These are phyloP conservation scores for Matsumyia berberina DNA, from an alignment of 2,888 invertebrate species.

Conservation along the genomic window DNA sequence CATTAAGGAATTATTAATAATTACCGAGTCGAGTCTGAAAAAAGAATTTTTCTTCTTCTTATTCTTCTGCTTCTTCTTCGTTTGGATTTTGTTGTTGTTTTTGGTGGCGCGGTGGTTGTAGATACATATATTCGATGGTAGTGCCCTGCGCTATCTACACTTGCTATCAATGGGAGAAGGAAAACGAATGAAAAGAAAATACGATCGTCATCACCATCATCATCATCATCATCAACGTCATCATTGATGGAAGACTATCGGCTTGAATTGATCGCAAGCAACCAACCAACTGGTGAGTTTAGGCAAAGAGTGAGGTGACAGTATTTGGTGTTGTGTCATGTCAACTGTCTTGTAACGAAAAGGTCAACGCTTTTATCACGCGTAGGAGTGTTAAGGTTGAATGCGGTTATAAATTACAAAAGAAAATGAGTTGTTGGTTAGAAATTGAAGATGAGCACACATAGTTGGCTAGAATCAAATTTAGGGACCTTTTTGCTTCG, in stretches of 20 bases:
- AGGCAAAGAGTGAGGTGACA: slow-evolving; percentile 1
- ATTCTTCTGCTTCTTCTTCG: slow-evolving; percentile 41
- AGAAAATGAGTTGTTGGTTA: too few relatives aligned
- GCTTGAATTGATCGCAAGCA: slow-evolving; percentile 44
- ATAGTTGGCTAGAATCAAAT: too few relatives aligned
- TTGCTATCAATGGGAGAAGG: slow-evolving; percentile 39
- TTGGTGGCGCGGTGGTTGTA: slow-evolving; percentile 17
- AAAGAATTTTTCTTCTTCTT: slow-evolving; percentile 63
- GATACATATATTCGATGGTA: too few relatives aligned
- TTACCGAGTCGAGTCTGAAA: slow-evolving; percentile 67
- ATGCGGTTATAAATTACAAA: not conserved
- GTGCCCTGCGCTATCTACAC: slow-evolving; percentile 42
- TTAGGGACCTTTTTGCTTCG: too few relatives aligned
- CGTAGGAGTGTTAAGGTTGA: slow-evolving; percentile 19
- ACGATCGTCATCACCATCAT: slow-evolving; percentile 22
- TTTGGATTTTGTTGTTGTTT: slow-evolving; percentile 20
- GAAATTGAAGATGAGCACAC: too few relatives aligned
- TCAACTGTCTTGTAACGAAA: slow-evolving; percentile 24
- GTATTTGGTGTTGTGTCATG: slow-evolving; percentile 28
- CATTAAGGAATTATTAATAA: slow-evolving; percentile 79
- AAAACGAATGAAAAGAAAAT: not conserved
- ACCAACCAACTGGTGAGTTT: slow-evolving; percentile 5
- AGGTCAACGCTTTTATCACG: slow-evolving; percentile 50
- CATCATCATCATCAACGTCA: slow-evolving; percentile 45
- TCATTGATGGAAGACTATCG: slow-evolving; percentile 67